phyloP scores from a whole-genome alignment of 2,113 vertebrate genomes.

The Myotis yumanensis region DNA sequence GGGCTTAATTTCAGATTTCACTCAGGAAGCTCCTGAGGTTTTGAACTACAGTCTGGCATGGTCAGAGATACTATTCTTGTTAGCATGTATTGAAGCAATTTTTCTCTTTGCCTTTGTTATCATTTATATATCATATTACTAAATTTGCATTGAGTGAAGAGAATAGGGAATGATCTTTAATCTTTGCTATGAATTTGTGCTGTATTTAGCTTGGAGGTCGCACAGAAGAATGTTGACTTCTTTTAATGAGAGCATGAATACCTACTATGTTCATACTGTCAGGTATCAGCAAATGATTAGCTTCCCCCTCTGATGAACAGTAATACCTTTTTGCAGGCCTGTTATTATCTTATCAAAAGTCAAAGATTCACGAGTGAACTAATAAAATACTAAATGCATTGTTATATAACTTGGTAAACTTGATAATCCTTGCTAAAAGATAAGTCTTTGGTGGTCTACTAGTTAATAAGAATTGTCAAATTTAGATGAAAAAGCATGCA shows the following conservation, averaged over 20 bases:
- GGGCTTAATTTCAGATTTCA: not conserved
- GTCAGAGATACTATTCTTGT: not conserved
- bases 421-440: slow-evolving; percentile 17
- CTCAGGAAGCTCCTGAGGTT: not conserved
- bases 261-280: not conserved
- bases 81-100: not conserved
- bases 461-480: slow-evolving; percentile 24
- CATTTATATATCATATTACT: not conserved
- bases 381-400: slow-evolving; percentile 13
- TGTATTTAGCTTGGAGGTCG: not conserved
- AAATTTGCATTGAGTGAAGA: not conserved
- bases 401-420: not conserved
- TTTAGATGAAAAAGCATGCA: not conserved
- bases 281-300: slow-evolving; percentile 17
- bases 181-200: not conserved
- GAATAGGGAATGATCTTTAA: not conserved
- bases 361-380: not conserved
- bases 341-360: slow-evolving; percentile 6
- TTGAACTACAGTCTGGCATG: not conserved
- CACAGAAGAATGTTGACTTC: not conserved
- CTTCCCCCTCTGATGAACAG: not conserved
- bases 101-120: not conserved
- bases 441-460: not conserved
- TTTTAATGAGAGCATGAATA: not conserved
- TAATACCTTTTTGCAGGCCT: not conserved